phyloP scores from a whole-genome alignment of 1,140 invertebrate species.

The Subanguina moxae region DNA sequence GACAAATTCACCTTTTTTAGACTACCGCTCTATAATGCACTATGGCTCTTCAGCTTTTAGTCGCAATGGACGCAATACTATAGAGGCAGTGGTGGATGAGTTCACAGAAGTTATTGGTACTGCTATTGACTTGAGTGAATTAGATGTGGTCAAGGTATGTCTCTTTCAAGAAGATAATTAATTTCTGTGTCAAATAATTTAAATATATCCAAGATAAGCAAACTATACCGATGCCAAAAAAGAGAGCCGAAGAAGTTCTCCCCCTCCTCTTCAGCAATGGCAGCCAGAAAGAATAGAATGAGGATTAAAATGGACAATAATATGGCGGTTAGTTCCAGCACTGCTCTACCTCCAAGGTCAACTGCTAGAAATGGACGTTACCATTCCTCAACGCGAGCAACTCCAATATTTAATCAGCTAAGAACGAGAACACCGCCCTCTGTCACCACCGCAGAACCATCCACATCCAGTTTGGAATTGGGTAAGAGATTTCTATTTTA shows the following conservation, averaged over 20 bases:
- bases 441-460: conserved; percentile 20
- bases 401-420: background rate
- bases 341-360: background rate
- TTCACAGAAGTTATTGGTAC: conserved; percentile 52
- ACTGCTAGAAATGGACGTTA: background rate
- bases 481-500: too few species aligned
- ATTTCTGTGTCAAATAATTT: background rate
- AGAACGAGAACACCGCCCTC: background rate
- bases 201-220: conserved; percentile 42
- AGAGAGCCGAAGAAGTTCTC: background rate
- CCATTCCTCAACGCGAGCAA: background rate
- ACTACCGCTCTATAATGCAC: conserved; percentile 31
- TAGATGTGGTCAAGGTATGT: conserved; percentile 47
- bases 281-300: background rate
- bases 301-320: background rate
- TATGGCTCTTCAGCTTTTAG: conserved; percentile 54
- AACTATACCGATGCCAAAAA: conserved; percentile 39
- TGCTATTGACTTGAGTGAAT: conserved; percentile 46
- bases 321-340: background rate
- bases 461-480: background rate
- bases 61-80: conserved; percentile 53
- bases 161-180: background rate
- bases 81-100: conserved; percentile 47
- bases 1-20: background rate
- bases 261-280: background rate